phyloP scores from a whole-genome alignment of 2,797 vertebrate species.

The Setipinna tenuifilis region DNA sequence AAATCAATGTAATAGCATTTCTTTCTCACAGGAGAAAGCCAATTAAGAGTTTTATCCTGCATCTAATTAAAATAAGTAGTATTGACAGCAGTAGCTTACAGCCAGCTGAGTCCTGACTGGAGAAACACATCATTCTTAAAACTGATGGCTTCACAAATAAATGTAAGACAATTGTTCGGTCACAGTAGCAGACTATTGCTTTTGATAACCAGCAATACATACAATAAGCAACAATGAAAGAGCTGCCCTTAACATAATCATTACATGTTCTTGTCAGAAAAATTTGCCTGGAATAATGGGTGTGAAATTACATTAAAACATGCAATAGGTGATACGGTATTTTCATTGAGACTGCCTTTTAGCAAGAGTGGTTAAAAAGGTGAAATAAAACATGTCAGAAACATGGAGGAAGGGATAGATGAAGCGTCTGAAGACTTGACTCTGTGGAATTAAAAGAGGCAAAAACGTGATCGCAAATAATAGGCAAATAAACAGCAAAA shows the following conservation, averaged over 20 bases:
- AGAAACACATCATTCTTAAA: conserved; percentile 31
- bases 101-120: conserved; percentile 14
- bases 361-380: conserved; percentile 78
- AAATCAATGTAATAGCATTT: conserved; percentile 59
- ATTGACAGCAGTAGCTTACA: conserved; percentile 32
- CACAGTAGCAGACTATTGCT: no score
- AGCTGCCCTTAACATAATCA: no score
- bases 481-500: conserved; percentile 58
- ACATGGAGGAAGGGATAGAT: neutral
- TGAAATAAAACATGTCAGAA: conserved; percentile 40
- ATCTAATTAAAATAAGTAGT: conserved; percentile 20
- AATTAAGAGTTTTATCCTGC: conserved; percentile 38
- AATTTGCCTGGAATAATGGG: no score
- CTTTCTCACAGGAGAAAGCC: conserved; percentile 34
- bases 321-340: conserved; percentile 25
- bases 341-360: conserved; percentile 77
- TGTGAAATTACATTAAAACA: neutral
- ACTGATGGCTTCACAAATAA: conserved; percentile 7
- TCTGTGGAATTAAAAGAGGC: conserved; percentile 49
- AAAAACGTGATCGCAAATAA: conserved; percentile 29
- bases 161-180: neutral
- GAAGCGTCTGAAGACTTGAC: conserved; percentile 19
- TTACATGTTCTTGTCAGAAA: no score
- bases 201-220: no score
- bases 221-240: no score